Evolutionary conservation across 2,888 invertebrate species (phyloP).

Genomic region (Diaprepes abbreviatus): DNA sequence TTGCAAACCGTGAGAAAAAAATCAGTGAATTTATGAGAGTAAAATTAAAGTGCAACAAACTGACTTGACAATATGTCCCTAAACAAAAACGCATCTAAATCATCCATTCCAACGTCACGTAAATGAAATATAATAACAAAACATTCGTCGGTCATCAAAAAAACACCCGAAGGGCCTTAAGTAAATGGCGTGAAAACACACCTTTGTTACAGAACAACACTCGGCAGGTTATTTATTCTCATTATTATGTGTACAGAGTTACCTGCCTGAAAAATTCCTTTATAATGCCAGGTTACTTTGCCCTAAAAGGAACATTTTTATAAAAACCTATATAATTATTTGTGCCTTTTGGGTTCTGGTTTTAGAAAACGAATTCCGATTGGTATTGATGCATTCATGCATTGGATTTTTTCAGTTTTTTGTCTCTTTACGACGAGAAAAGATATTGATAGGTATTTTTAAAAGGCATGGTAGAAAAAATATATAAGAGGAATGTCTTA

Average conservation of each 20-base stretch:
- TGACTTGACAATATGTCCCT: too few relatives aligned
- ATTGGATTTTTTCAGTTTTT: neutral
- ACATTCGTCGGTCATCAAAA: neutral
- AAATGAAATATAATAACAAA: constrained; percentile 10
- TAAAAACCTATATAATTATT: constrained; percentile 16
- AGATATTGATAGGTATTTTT: too few relatives aligned
- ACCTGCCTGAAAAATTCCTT: constrained; percentile 23
- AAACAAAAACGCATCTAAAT: neutral
- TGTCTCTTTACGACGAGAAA: too few relatives aligned
- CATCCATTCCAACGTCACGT: constrained; percentile 8
- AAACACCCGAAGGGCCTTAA: constrained; percentile 6
- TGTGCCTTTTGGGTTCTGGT: constrained; percentile 15
- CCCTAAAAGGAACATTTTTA: constrained; percentile 13
- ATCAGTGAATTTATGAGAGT: neutral
- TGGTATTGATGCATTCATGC: neutral
- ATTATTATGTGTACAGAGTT: constrained; percentile 20
- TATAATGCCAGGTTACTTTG: constrained; percentile 21
- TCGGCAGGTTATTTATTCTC: constrained; percentile 23
- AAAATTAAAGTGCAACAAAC: too few relatives aligned
- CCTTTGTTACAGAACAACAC: constrained; percentile 16
- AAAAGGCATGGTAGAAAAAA: too few relatives aligned
- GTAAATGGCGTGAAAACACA: constrained; percentile 19
- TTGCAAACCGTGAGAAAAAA: constrained; percentile 10
- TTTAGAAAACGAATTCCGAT: constrained; percentile 11
- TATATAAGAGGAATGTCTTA: too few relatives aligned